Conservation (phyloP, 2,888 invertebrate species). For the Gastracanthus pulcherrimus region DNA sequence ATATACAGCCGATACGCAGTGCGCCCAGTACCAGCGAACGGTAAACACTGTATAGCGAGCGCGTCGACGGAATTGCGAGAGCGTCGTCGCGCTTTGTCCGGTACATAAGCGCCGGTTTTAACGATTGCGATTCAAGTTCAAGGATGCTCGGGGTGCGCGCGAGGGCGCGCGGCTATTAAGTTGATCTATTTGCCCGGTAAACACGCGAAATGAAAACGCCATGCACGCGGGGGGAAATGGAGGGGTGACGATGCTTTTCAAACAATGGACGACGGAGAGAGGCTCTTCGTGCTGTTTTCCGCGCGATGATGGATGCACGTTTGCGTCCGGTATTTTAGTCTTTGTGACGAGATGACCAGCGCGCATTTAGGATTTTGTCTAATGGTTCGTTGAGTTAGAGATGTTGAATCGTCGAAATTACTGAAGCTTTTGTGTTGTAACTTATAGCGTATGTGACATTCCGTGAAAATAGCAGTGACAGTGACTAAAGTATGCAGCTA, state of each 20-base stretch:
- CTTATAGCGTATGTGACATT: no score
- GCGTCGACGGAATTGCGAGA: no score
- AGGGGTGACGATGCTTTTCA: not conserved
- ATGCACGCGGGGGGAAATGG: not conserved
- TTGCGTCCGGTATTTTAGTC: not conserved
- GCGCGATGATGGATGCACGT: not conserved
- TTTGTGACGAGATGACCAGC: no score
- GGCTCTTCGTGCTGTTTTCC: not conserved
- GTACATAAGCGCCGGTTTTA: not conserved
- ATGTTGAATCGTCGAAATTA: no score
- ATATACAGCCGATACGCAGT: no score
- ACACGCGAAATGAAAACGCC: not conserved
- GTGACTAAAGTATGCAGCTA: no score
- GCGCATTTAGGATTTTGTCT: not conserved
- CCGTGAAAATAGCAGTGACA: no score
- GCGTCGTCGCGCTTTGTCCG: no score
- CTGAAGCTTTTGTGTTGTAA: no score
- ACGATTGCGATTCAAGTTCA: conserved; percentile 20
- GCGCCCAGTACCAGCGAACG: no score
- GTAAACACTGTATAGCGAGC: no score
- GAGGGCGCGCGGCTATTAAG: not conserved
- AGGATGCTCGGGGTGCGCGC: not conserved
- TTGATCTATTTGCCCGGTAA: not conserved
- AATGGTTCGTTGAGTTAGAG: no score
- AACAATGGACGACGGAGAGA: not conserved